A percentile compares a stretch with the other conserved stretches of the same genome.
phyloP scores from a whole-genome alignment of 1,140 invertebrate species.

The Colletes latitarsis region DNA sequence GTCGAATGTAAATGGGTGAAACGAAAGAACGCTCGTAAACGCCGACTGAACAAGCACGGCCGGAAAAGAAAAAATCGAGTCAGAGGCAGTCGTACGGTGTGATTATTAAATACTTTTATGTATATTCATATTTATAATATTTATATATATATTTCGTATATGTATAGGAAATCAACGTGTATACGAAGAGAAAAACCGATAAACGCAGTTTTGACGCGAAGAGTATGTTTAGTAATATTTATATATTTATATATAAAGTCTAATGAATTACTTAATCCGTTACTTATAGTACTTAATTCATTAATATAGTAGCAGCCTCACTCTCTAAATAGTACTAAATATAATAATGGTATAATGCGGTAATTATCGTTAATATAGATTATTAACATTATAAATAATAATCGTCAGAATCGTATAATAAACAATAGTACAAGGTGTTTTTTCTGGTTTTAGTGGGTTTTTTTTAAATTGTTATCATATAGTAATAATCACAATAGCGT shows the following conservation, averaged over 20 bases:
- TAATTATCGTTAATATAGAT: slow-evolving; percentile 77
- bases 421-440: slow-evolving; percentile 69
- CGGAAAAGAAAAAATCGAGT: slow-evolving; percentile 72
- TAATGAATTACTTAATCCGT: slow-evolving; percentile 76
- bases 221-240: slow-evolving; percentile 63
- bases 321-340: slow-evolving; percentile 78
- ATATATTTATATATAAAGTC: slow-evolving; percentile 76
- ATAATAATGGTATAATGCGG: slow-evolving; percentile 78
- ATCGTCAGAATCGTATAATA: slow-evolving; percentile 71
- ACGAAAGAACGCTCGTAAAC: slow-evolving; percentile 66
- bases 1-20: slow-evolving; percentile 74
- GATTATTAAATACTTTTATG: slow-evolving; percentile 51
- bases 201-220: slow-evolving; percentile 51
- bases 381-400: slow-evolving; percentile 72
- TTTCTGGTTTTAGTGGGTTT: slow-evolving; percentile 68
- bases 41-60: slow-evolving; percentile 65
- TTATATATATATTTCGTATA: slow-evolving; percentile 50
- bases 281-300: slow-evolving; percentile 75
- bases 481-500: slow-evolving; percentile 81
- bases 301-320: slow-evolving; percentile 78
- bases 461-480: slow-evolving; percentile 77
- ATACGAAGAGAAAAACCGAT: slow-evolving; percentile 49
- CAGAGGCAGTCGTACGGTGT: slow-evolving; percentile 76
- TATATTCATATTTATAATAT: slow-evolving; percentile 63
- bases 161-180: slow-evolving; percentile 52